Percentiles rank a stretch among this genome's conserved stretches.
Evolutionary conservation across 2,113 vertebrate genomes (phyloP).

Genomic region (Crotalus helleri): DNA sequence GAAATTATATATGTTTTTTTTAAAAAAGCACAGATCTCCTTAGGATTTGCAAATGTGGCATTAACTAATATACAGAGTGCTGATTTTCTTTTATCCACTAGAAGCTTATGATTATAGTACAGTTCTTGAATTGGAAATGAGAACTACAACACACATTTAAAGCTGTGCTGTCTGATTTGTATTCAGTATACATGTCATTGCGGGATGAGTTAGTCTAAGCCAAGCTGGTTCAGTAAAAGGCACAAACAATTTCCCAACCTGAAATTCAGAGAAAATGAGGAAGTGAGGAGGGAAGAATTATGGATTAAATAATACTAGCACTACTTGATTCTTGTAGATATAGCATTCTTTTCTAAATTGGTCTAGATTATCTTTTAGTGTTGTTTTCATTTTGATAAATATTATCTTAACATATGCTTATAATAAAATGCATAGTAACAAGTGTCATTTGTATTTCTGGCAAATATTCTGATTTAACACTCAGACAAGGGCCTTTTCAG

Average conservation of each 20-base stretch:
- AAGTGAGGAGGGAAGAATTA: slow-evolving; percentile 22
- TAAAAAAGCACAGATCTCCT: slow-evolving; percentile 80
- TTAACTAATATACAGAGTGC: slow-evolving; percentile 95
- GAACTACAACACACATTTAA: slow-evolving; percentile 80
- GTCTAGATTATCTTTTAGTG: slow-evolving; percentile 39
- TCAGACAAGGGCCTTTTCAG: neutral
- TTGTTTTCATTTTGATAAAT: slow-evolving; percentile 21
- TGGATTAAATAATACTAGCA: slow-evolving; percentile 70
- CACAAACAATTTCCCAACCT: slow-evolving; percentile 69
- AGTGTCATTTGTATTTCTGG: slow-evolving; percentile 40
- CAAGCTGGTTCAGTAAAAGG: slow-evolving; percentile 69
- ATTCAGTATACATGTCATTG: slow-evolving; percentile 92
- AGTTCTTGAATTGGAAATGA: slow-evolving; percentile 93
- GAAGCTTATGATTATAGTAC: slow-evolving; percentile 90
- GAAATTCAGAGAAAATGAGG: slow-evolving; percentile 42
- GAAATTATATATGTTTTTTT: slow-evolving; percentile 79
- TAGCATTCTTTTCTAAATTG: slow-evolving; percentile 44
- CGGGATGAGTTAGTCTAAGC: slow-evolving; percentile 80
- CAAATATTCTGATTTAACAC: slow-evolving; percentile 9
- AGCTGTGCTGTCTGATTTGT: slow-evolving; percentile 87
- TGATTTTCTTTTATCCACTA: slow-evolving; percentile 88
- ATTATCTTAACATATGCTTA: slow-evolving; percentile 25
- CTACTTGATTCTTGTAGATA: slow-evolving; percentile 59
- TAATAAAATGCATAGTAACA: neutral
- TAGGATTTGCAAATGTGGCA: slow-evolving; percentile 98